A percentile compares a stretch with the other conserved stretches of the same genome.
These are phyloP conservation scores for Pteria penguin DNA, from an alignment of 2,888 invertebrate species.

Conservation along the genomic window DNA sequence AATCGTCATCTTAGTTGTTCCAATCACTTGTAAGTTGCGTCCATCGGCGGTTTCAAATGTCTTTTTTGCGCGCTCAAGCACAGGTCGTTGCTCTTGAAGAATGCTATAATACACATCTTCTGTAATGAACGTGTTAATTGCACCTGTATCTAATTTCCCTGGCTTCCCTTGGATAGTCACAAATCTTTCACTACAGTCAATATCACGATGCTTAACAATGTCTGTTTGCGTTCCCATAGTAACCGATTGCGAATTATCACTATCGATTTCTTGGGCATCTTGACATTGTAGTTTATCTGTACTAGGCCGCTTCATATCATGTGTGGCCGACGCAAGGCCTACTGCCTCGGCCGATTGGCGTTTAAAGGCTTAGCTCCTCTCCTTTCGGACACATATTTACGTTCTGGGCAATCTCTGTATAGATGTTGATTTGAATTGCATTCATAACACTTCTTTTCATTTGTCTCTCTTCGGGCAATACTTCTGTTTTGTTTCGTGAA, in stretches of 20 bases:
- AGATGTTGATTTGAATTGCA: background rate
- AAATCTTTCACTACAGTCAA: no score
- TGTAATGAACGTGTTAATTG: slow-evolving; percentile 9
- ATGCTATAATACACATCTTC: slow-evolving; percentile 4
- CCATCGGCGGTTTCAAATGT: slow-evolving; percentile 15
- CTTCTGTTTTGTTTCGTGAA: no score
- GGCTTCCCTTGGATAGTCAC: no score
- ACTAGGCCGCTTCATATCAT: no score
- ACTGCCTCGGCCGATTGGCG: slow-evolving; percentile 1
- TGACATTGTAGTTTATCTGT: no score
- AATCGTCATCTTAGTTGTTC: slow-evolving; percentile 9
- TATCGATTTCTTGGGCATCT: no score
- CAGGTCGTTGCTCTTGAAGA: background rate
- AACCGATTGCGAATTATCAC: no score
- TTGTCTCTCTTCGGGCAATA: no score
- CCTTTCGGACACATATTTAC: no score
- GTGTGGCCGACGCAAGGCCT: background rate
- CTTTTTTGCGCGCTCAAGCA: slow-evolving; percentile 1
- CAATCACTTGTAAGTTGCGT: background rate
- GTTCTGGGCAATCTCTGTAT: background rate
- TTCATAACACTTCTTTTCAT: no score
- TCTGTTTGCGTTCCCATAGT: no score
- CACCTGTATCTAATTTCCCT: slow-evolving; percentile 14
- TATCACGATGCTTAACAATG: no score
- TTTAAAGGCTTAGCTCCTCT: slow-evolving; percentile 4